Conservation (phyloP, 2,113 vertebrate genomes). For the Phrynosoma platyrhinos region DNA sequence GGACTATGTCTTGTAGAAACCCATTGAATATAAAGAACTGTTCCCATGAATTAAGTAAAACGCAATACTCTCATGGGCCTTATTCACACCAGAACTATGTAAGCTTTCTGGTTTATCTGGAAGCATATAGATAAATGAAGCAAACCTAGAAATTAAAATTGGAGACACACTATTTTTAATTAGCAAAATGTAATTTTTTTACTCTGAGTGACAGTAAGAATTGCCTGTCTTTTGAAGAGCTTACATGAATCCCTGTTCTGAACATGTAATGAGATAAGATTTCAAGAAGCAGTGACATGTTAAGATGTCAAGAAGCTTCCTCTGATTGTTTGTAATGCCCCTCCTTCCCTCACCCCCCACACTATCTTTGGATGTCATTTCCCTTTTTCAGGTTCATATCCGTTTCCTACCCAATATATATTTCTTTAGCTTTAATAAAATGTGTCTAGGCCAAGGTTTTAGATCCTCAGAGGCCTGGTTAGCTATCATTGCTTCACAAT, state of each 20-base stretch:
- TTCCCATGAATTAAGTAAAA: too few relatives aligned
- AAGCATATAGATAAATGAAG: neutral
- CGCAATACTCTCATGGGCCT: too few relatives aligned
- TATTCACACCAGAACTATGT: too few relatives aligned
- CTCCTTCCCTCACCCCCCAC: too few relatives aligned
- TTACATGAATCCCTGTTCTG: neutral
- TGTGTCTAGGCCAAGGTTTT: slow-evolving; percentile 27
- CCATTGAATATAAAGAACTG: too few relatives aligned
- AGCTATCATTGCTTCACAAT: slow-evolving; percentile 31
- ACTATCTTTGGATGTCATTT: slow-evolving; percentile 1
- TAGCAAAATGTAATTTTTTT: neutral
- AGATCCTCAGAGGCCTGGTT: slow-evolving; percentile 16
- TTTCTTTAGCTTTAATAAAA: slow-evolving; percentile 24
- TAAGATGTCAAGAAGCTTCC: neutral
- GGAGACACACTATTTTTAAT: neutral
- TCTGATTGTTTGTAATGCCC: neutral
- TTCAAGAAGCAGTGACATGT: neutral
- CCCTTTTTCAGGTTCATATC: neutral
- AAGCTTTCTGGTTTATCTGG: too few relatives aligned
- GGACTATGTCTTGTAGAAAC: too few relatives aligned
- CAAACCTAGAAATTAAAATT: too few relatives aligned
- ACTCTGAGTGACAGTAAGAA: neutral
- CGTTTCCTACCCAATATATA: neutral
- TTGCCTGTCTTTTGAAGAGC: neutral
- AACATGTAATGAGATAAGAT: neutral